These are phyloP conservation scores for Scyliorhinus canicula DNA, from an alignment of 2,797 vertebrate genomes.

Conservation along the genomic window DNA sequence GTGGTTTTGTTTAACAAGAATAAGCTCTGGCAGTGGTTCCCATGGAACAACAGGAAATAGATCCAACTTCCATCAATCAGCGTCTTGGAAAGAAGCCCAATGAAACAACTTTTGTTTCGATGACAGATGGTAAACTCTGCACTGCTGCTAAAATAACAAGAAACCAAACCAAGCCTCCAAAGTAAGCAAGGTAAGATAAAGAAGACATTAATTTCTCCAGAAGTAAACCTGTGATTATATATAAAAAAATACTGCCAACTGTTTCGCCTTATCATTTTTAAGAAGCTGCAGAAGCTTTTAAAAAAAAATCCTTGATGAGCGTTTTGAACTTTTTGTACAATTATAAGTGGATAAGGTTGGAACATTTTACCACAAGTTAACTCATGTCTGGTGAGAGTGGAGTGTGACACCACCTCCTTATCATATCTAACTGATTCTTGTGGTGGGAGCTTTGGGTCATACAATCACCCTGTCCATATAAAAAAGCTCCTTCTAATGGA, in stretches of 20 bases:
- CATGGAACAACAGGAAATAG: conserved; percentile 34
- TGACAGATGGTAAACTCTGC: conserved; percentile 44
- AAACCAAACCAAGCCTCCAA: conserved; percentile 37
- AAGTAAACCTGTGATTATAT: not conserved
- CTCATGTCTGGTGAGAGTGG: not conserved
- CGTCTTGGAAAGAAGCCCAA: conserved; percentile 48
- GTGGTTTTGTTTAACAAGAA: conserved; percentile 23
- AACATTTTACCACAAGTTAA: not conserved
- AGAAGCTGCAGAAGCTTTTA: not conserved
- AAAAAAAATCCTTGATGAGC: not conserved
- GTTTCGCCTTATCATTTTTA: not conserved
- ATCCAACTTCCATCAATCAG: conserved; percentile 35
- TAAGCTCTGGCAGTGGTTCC: conserved; percentile 14
- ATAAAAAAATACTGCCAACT: not conserved
- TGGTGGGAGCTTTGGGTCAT: not conserved
- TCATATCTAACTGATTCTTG: not conserved
- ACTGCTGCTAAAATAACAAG: conserved; percentile 42
- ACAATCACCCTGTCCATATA: not conserved
- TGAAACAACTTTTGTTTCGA: conserved; percentile 48
- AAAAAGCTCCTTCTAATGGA: not conserved
- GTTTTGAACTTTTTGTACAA: not conserved
- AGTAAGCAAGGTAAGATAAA: conserved; percentile 41
- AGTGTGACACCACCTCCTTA: not conserved
- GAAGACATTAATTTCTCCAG: not conserved
- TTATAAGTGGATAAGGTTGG: not conserved